phyloP scores from a whole-genome alignment of 2,113 vertebrate species.

The Takifugu flavidus region DNA sequence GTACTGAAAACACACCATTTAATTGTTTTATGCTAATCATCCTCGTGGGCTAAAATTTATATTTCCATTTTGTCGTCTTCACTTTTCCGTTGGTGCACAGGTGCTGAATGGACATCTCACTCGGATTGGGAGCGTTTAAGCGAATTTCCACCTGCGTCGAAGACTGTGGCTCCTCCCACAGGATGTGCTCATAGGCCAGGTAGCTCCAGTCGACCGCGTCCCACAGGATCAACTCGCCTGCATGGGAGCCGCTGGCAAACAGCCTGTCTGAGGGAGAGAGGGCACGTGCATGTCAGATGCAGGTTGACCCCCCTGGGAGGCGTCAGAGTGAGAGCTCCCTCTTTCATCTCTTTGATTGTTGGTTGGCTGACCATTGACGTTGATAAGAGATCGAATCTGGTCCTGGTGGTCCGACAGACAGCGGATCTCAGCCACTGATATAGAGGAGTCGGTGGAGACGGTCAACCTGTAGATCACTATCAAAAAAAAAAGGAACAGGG shows the following conservation, averaged over 20 bases:
- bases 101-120: conserved; percentile 87
- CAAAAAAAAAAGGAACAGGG: not conserved
- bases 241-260: conserved; percentile 88
- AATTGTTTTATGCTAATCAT: conserved; percentile 60
- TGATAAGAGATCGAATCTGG: conserved; percentile 85
- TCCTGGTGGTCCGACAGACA: conserved; percentile 87
- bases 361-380: conserved; percentile 79
- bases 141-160: conserved; percentile 81
- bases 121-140: conserved; percentile 80
- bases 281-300: no score
- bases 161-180: conserved; percentile 81
- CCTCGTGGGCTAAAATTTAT: conserved; percentile 45
- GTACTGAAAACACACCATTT: conserved; percentile 64
- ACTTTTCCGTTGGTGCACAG: conserved; percentile 86
- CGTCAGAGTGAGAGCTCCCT: not conserved
- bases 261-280: conserved; percentile 44
- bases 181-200: conserved; percentile 80
- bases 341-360: not conserved
- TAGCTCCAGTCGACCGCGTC: conserved; percentile 83
- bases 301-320: not conserved
- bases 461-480: conserved; percentile 89
- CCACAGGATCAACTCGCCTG: conserved; percentile 93
- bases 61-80: conserved; percentile 20
- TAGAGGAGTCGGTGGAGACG: conserved; percentile 54
- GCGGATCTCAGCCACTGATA: conserved; percentile 77